Evolutionary conservation across 1,140 invertebrate species (phyloP).

Genomic region (Ceratosolen fusciceps): DNA sequence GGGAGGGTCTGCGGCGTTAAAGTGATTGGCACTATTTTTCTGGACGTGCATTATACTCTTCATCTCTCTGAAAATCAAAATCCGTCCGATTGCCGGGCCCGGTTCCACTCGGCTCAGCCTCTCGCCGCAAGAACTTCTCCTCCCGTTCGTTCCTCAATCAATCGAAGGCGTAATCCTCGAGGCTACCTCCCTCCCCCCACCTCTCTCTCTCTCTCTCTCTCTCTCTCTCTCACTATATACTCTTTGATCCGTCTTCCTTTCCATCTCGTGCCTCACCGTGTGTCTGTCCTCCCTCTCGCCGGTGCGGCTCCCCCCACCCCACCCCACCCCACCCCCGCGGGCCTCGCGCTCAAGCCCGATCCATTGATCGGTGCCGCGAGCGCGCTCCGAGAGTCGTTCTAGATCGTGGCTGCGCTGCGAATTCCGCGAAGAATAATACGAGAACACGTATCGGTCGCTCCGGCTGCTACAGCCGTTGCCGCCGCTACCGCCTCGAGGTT

Average conservation of each 20-base stretch:
- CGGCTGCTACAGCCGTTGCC: background rate
- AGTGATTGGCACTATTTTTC: slow-evolving; percentile 21
- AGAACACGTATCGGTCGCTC: slow-evolving; percentile 62
- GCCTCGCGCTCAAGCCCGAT: background rate
- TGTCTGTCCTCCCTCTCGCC: slow-evolving; percentile 12
- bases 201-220: background rate
- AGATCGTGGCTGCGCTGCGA: slow-evolving; percentile 13
- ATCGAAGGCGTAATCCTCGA: slow-evolving; percentile 37
- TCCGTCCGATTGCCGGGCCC: background rate
- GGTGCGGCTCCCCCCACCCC: background rate
- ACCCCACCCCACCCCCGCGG: too few species aligned
- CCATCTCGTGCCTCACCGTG: too few species aligned
- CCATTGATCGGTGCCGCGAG: slow-evolving; percentile 38
- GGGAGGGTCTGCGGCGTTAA: background rate
- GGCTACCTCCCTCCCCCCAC: background rate
- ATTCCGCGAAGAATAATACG: slow-evolving; percentile 50
- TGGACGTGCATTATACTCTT: background rate
- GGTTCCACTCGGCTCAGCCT: background rate
- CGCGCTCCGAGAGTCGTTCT: slow-evolving; percentile 19
- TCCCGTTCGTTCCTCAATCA: slow-evolving; percentile 27
- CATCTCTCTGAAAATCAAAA: slow-evolving; percentile 28
- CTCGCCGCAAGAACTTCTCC: slow-evolving; percentile 10
- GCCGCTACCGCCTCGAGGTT: slow-evolving; percentile 56
- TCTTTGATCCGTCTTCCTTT: too few species aligned
- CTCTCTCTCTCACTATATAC: background rate